Conservation (phyloP, 2,797 vertebrate species). For the Dromococcyx pavoninus region DNA sequence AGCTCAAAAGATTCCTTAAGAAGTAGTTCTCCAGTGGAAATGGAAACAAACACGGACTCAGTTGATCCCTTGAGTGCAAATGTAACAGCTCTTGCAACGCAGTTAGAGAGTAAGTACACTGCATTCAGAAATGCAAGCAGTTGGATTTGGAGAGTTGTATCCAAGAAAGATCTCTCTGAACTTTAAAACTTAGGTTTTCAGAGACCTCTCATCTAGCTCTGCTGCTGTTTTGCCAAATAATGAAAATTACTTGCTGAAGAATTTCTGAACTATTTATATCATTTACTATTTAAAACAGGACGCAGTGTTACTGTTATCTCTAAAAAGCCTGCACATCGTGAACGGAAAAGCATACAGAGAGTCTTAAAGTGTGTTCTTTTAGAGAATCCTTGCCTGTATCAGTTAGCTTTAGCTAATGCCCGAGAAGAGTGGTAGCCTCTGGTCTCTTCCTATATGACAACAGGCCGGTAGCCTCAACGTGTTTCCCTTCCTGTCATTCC, state of each 20-base stretch:
- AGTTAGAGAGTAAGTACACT: constrained; percentile 83
- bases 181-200: background rate
- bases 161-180: background rate
- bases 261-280: background rate
- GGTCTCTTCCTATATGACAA: background rate
- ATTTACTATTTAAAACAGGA: background rate
- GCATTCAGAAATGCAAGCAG: background rate
- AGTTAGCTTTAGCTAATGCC: background rate
- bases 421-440: background rate
- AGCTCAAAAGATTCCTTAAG: constrained; percentile 92
- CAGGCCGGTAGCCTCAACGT: background rate
- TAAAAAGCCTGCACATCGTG: background rate
- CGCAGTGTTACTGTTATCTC: background rate
- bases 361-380: background rate
- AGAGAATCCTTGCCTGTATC: background rate
- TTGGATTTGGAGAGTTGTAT: background rate
- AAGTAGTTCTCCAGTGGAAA: constrained; percentile 96
- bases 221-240: background rate
- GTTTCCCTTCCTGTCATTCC: background rate
- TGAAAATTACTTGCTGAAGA: background rate
- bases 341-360: background rate
- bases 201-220: background rate
- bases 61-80: constrained; percentile 87
- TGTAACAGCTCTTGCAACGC: constrained; percentile 77
- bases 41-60: constrained; percentile 93